Base-by-base conservation (phyloP, 2,888 invertebrate species). In the Gymnocheta viridis region DNA sequence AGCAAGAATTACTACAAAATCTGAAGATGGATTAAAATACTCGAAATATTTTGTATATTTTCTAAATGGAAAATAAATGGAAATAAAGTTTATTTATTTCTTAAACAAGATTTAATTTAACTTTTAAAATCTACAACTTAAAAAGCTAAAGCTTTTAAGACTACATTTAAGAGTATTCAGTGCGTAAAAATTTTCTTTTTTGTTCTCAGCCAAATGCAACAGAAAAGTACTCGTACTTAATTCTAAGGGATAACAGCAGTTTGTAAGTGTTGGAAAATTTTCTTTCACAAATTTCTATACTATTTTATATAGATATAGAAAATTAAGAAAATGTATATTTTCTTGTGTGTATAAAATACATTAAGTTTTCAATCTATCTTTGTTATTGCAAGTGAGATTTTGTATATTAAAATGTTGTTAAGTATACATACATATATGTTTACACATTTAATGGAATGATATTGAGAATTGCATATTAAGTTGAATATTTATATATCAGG, bases 31-130 rank as follows among this genome's bases (percentile, higher is more conserved):
- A 64, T 72, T 58, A 73, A 73, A 81, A 49, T 67, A 35, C 17
- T 38, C 1, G 14, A 58, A 60, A 73, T 67, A 58, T 67, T 22
- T 67, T 66, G 32, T 41, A 66, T 19, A 54, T 24, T 41, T 60
- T 24, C 6, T 14, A 24, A 17, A 58, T 29, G 38, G 44, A 58
- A 76, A 77, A n/a, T 19, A 72, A 66, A 77, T 66, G 22, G 49
- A 32, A n/a, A n/a, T n/a, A n/a, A n/a, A 73, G 44, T 72, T 76
- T 77, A 72, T 77, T 77, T 80, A 77, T 80, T 79, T 76, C 76
- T 67, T 84, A 54, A 80, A 51, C 66, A 72, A 72, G 67, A 80
- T 84, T 77, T 67, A 77, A 80, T 84, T 80, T 84, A 84, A 80
- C 83, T 84, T 80, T 17, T 12, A 51, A 74, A 74, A 74, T 67